phyloP scores from a whole-genome alignment of 2,797 vertebrate species.

The Cyclura pinguis region DNA sequence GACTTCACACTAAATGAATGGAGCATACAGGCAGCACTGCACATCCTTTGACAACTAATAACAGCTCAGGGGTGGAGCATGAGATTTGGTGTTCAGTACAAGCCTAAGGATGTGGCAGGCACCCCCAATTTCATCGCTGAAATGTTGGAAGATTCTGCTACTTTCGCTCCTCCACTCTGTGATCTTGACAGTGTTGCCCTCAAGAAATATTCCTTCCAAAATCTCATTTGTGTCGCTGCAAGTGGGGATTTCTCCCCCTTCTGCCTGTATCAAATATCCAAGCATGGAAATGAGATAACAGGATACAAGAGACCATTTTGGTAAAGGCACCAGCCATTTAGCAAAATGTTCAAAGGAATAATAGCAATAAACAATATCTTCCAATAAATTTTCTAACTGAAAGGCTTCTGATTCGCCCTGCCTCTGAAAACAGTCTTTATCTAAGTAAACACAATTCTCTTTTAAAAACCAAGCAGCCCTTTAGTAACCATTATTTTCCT shows the following conservation, averaged over 20 bases:
- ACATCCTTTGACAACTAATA: background rate
- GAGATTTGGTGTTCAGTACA: background rate
- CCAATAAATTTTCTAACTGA: conserved; percentile 49
- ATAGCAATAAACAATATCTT: conserved; percentile 48
- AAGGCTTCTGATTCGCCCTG: conserved; percentile 49
- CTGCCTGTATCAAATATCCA: conserved; percentile 45
- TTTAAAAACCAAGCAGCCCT: conserved; percentile 44
- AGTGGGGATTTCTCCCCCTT: conserved; percentile 3
- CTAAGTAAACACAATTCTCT: conserved; percentile 57
- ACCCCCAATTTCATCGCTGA: background rate
- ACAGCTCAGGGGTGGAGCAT: background rate
- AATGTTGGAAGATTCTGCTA: background rate
- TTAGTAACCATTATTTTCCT: conserved; percentile 55
- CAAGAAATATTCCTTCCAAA: conserved; percentile 26
- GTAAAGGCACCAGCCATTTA: conserved; percentile 49
- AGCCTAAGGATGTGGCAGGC: background rate
- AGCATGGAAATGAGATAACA: conserved; percentile 41
- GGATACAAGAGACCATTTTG: conserved; percentile 40
- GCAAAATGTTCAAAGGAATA: conserved; percentile 45
- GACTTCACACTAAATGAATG: background rate
- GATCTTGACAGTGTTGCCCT: conserved; percentile 33
- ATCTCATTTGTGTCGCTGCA: conserved; percentile 32
- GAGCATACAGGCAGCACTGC: background rate
- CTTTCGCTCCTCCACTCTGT: conserved; percentile 11
- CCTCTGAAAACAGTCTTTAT: conserved; percentile 60